Evolutionary conservation across 2,888 invertebrate species (phyloP), one percentile per base, ranked within the genome.

Genomic region (Hyppa rectilinea): DNA sequence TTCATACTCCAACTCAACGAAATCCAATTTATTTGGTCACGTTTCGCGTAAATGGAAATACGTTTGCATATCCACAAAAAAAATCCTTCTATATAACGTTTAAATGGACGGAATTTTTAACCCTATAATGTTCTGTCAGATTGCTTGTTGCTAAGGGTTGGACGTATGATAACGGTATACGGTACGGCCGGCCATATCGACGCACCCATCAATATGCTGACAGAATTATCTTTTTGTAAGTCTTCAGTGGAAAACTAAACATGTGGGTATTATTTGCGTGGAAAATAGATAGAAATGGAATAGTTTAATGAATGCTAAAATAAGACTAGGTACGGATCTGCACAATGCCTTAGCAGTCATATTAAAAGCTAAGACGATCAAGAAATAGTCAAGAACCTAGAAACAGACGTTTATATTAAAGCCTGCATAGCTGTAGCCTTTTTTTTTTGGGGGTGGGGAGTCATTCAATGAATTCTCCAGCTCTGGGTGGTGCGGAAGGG

Each of bases 151-250:
- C 20, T 26, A 38, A 43, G 56, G 63, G 77, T 72, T 53, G 36
- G 78, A 45, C 68, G 52, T n/a, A 45, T 78, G 78, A 78, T 61
- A 58, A 73, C 63, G 73, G 78, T 73, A 23, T 14, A n/a, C n/a
- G n/a, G n/a, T n/a, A n/a, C n/a, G n/a, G 31, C 29, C 29, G 23
- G 47, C 45, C 17, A 9, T 66, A 60, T 56, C 60, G 36, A 50
- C 36, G 26, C 26, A 20, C 34, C 74, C 34, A 52, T 49, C 58
- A 62, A 53, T n/a, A 34, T 2, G 9, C 45, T n/a, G 63, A n/a
- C 50, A 23, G 45, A 59, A 69, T 68, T 53, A 65, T 74, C 49
- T 65, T 47, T 60, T 47, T 36, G 52, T 43, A 68, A 60, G 49
- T 49, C 17, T 40, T 49, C n/a, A 0, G 38, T 26, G 31, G 34